A percentile compares a stretch with the other conserved stretches of the same genome.
Evolutionary conservation across 2,888 invertebrate genomes (phyloP).

Genomic region (Diarsia brunnea): DNA sequence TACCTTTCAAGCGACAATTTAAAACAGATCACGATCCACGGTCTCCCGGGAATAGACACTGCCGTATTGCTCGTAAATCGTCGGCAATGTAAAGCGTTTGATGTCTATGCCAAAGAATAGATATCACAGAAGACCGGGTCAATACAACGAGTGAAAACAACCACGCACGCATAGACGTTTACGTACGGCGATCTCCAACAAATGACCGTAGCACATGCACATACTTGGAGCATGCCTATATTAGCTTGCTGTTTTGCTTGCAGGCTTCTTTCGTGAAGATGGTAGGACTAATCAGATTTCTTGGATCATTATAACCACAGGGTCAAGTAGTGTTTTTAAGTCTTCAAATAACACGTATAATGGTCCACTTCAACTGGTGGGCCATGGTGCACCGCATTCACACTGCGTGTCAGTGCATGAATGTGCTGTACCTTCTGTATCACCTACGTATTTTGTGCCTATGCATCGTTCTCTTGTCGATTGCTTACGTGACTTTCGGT

Average conservation of each 20-base stretch:
- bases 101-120: not conserved
- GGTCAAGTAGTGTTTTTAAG: not conserved
- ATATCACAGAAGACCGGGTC: constrained; percentile 9
- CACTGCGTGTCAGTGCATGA: not conserved
- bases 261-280: not conserved
- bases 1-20: constrained; percentile 61
- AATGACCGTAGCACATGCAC: not conserved
- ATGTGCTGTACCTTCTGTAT: constrained; percentile 26
- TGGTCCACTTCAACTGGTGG: not conserved
- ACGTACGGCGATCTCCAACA: not conserved
- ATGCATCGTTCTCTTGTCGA: constrained; percentile 55
- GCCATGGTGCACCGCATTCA: too few relatives aligned
- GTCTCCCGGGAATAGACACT: constrained; percentile 48
- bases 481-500: constrained; percentile 59
- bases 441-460: not conserved
- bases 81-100: constrained; percentile 49
- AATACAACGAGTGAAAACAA: not conserved
- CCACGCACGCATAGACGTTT: not conserved
- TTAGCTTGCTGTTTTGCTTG: not conserved
- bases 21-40: constrained; percentile 67
- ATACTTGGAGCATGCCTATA: not conserved
- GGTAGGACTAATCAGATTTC: not conserved
- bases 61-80: constrained; percentile 57
- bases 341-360: not conserved
- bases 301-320: not conserved